These are phyloP conservation scores for Trilocha varians DNA, from an alignment of 2,888 invertebrate genomes.

Conservation along the genomic window DNA sequence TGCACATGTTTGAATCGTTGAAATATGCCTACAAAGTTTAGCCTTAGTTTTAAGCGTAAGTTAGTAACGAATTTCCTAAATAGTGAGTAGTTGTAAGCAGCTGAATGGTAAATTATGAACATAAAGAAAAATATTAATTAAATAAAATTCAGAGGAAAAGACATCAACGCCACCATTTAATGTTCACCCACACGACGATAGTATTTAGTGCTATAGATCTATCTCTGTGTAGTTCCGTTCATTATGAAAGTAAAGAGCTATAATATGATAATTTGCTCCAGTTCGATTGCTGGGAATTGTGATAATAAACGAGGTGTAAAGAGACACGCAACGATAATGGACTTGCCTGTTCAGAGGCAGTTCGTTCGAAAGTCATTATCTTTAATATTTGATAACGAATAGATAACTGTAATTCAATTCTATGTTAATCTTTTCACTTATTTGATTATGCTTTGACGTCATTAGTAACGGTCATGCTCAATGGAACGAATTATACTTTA, in stretches of 20 bases:
- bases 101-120: no score
- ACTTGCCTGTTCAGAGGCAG: background rate
- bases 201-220: no score
- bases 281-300: conserved; percentile 31
- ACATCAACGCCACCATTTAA: conserved; percentile 55
- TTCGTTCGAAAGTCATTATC: background rate
- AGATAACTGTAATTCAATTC: background rate
- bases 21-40: no score
- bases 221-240: no score
- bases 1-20: no score
- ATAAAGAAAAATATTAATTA: no score
- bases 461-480: no score
- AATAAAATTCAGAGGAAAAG: conserved; percentile 38
- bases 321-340: conserved; percentile 28
- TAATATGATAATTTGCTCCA: conserved; percentile 28
- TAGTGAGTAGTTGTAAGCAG: no score
- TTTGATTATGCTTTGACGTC: background rate
- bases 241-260: conserved; percentile 16
- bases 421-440: background rate
- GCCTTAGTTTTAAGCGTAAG: no score
- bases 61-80: no score
- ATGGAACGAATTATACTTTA: no score
- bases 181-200: no score
- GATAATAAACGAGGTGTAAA: conserved; percentile 17
- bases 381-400: background rate